These are phyloP conservation scores for Bostrychus sinensis DNA, from an alignment of 2,113 vertebrate genomes.

Conservation along the genomic window DNA sequence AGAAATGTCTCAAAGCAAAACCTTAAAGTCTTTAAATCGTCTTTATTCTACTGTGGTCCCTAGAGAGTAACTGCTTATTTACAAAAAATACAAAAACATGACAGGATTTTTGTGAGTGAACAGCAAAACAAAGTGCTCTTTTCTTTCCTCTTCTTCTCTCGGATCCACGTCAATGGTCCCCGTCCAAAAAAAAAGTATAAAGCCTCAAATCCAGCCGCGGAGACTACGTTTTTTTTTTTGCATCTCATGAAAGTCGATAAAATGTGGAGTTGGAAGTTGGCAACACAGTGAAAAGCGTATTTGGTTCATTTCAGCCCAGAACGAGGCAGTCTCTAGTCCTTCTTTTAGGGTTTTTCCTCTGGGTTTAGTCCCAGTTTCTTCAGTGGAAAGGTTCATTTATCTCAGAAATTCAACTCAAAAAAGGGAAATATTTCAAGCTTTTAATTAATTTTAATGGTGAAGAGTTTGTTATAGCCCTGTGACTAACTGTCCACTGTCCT, in stretches of 20 bases:
- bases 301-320: constrained; percentile 1
- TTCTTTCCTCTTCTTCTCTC: background rate
- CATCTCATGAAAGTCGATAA: background rate
- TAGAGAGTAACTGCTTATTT: constrained; percentile 37
- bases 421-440: too few relatives aligned
- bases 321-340: background rate
- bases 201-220: background rate
- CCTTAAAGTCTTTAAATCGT: background rate
- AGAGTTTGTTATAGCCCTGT: too few relatives aligned
- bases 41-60: constrained; percentile 58
- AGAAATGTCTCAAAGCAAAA: background rate
- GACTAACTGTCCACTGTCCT: too few relatives aligned
- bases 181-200: background rate
- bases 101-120: constrained; percentile 20
- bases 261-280: background rate
- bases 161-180: background rate
- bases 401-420: too few relatives aligned
- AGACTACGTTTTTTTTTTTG: background rate
- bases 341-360: background rate
- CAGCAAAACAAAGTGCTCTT: constrained; percentile 60
- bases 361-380: background rate
- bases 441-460: too few relatives aligned
- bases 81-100: constrained; percentile 32
- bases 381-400: too few relatives aligned
- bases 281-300: constrained; percentile 4